These are phyloP conservation scores for Typhlichthys eigenmanni DNA, from an alignment of 2,797 vertebrate species.

Conservation along the genomic window DNA sequence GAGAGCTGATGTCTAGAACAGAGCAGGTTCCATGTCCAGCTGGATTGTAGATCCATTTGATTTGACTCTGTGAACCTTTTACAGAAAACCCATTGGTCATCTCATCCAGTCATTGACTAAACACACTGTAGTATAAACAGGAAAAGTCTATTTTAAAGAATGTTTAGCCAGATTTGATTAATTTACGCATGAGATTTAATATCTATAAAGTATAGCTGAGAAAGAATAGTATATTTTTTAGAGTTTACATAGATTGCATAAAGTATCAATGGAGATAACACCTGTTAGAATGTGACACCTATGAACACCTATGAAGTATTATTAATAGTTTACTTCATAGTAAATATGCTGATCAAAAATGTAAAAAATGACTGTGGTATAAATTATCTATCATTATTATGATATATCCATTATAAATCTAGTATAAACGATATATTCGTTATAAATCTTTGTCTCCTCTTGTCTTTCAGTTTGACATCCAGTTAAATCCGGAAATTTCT, in stretches of 20 bases:
- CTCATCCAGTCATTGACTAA: constrained; percentile 21
- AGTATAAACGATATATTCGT: neutral
- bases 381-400: too few species aligned
- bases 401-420: too few species aligned
- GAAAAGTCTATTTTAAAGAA: neutral
- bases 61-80: constrained; percentile 44
- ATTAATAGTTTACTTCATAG: constrained; percentile 38
- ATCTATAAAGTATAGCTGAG: too few species aligned
- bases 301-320: neutral
- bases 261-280: neutral
- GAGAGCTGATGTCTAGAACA: constrained; percentile 43
- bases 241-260: too few species aligned
- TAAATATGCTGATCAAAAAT: constrained; percentile 37
- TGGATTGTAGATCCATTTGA: constrained; percentile 54
- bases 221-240: too few species aligned
- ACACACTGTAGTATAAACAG: neutral
- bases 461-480: constrained; percentile 41
- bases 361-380: constrained; percentile 31
- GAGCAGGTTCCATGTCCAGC: constrained; percentile 31
- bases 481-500: constrained; percentile 76
- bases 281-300: neutral
- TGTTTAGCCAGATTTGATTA: neutral
- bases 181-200: neutral
- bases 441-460: constrained; percentile 55
- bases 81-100: constrained; percentile 51